Evolutionary conservation across 2,797 vertebrate genomes (phyloP).

Genomic region (Sebastes goodei): DNA sequence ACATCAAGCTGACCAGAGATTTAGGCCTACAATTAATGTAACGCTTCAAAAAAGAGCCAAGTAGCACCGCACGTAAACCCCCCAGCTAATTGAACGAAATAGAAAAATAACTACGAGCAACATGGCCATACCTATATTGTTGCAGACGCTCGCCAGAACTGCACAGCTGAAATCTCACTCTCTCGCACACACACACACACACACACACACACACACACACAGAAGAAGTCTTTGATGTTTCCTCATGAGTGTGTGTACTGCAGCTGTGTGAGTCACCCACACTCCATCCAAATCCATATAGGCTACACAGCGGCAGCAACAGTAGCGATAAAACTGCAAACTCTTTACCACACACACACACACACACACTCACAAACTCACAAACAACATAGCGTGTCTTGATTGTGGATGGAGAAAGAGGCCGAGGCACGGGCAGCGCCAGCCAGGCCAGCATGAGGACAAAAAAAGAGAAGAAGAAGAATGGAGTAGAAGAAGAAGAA

Average conservation of each 20-base stretch:
- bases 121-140: slow-evolving; percentile 45
- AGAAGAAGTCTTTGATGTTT: slow-evolving; percentile 83
- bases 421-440: slow-evolving; percentile 51
- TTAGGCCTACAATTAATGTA: neutral
- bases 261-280: slow-evolving; percentile 73
- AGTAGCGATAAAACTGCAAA: slow-evolving; percentile 41
- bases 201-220: slow-evolving; percentile 55
- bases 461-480: slow-evolving; percentile 16
- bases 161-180: slow-evolving; percentile 41
- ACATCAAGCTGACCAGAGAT: neutral
- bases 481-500: slow-evolving; percentile 32
- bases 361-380: slow-evolving; percentile 20
- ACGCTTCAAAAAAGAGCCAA: slow-evolving; percentile 8
- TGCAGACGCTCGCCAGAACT: slow-evolving; percentile 47
- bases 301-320: slow-evolving; percentile 50
- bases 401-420: slow-evolving; percentile 74
- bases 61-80: neutral
- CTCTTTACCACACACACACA: slow-evolving; percentile 3
- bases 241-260: slow-evolving; percentile 61
- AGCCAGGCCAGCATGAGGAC: slow-evolving; percentile 20
- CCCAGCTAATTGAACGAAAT: neutral
- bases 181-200: slow-evolving; percentile 6
- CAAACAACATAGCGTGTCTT: slow-evolving; percentile 79
- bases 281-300: slow-evolving; percentile 64
- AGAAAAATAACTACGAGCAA: slow-evolving; percentile 15